Conservation (phyloP, 2,113 vertebrate genomes). For the Nestor notabilis region DNA sequence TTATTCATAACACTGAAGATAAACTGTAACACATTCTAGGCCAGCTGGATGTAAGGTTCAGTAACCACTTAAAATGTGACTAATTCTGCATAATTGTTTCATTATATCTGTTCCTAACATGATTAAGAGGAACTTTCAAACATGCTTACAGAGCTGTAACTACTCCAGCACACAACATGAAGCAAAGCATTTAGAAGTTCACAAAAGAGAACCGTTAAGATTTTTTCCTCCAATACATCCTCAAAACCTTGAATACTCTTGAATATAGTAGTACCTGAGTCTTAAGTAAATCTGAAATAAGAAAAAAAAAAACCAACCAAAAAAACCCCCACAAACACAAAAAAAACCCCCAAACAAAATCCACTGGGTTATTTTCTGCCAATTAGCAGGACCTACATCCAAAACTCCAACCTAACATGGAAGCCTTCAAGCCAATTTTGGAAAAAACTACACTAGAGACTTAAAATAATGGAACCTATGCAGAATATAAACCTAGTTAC, state of each 20-base stretch:
- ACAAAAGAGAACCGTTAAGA: neutral
- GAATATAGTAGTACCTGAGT: neutral
- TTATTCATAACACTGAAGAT: fast-evolving
- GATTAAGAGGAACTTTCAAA: neutral
- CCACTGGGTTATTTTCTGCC: fast-evolving
- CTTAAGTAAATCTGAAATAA: neutral
- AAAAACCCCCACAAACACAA: neutral
- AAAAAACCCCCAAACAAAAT: neutral
- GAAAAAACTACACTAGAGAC: neutral
- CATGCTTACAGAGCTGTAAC: fast-evolving
- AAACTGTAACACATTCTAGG: neutral
- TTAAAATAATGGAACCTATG: neutral
- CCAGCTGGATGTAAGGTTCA: neutral
- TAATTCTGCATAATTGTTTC: neutral
- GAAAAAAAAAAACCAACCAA: neutral
- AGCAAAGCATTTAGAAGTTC: neutral
- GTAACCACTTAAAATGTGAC: neutral
- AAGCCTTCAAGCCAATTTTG: neutral
- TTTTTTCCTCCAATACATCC: neutral
- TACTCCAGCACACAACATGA: neutral
- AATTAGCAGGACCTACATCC: neutral
- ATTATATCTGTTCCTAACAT: neutral
- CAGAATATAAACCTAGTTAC: neutral
- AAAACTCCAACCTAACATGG: neutral
- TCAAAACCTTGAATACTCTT: neutral